Evolutionary conservation across 2,888 invertebrate species (phyloP).

Genomic region (Scelioninae gen. 2): DNA sequence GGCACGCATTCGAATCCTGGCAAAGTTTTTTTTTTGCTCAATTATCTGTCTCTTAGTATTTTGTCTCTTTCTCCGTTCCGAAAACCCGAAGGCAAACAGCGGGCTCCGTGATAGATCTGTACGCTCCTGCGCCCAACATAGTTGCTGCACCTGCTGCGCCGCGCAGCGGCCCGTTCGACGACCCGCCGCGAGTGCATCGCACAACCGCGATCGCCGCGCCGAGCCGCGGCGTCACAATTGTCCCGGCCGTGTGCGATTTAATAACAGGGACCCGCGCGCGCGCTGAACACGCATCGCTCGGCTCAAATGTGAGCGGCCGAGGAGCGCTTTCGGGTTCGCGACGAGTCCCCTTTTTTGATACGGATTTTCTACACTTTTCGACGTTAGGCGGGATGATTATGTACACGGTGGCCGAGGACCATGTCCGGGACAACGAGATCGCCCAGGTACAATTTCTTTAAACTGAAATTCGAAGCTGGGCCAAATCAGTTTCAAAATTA

Average conservation of each 20-base stretch:
- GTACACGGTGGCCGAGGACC: constrained; percentile 74
- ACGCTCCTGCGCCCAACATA: constrained; percentile 54
- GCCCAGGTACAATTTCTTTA: constrained; percentile 76
- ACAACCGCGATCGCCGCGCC: constrained; percentile 31
- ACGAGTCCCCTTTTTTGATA: constrained; percentile 47
- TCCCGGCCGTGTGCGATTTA: constrained; percentile 22
- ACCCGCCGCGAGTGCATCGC: constrained; percentile 48
- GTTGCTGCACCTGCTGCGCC: constrained; percentile 58
- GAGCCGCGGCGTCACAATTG: constrained; percentile 26
- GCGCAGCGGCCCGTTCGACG: constrained; percentile 55
- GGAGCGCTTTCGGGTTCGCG: too few species aligned
- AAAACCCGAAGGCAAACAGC: constrained; percentile 2
- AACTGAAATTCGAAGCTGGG: too few species aligned
- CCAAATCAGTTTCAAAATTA: too few species aligned
- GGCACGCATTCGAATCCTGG: too few species aligned
- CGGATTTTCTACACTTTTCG: constrained; percentile 27
- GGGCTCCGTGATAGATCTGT: constrained; percentile 16
- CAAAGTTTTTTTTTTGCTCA: too few species aligned
- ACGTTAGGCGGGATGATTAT: constrained; percentile 69
- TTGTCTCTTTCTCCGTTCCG: too few species aligned
- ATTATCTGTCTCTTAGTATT: too few species aligned
- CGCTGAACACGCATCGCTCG: constrained; percentile 18
- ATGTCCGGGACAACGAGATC: constrained; percentile 78
- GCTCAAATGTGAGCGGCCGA: too few species aligned
- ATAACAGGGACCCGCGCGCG: too few species aligned